Evolutionary conservation across 2,888 invertebrate genomes (phyloP).

Genomic region (Bembecia ichneumoniformis): DNA sequence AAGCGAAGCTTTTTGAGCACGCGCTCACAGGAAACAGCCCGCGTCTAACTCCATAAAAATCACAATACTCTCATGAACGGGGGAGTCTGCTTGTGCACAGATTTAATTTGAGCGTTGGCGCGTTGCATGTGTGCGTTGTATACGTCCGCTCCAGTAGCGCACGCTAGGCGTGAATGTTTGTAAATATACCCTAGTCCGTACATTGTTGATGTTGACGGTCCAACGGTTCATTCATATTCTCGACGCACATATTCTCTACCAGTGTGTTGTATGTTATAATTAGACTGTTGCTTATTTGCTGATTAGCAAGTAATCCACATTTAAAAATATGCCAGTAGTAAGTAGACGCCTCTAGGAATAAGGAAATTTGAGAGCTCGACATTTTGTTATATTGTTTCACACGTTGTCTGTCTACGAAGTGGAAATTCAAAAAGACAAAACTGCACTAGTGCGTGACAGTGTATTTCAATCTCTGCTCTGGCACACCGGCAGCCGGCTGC

Average conservation of each 20-base stretch:
- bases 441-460: conserved; percentile 27
- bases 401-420: no score
- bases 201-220: conserved; percentile 34
- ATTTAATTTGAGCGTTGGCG: conserved; percentile 49
- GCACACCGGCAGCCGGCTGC: conserved; percentile 24
- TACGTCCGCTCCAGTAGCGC: conserved; percentile 39
- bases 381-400: no score
- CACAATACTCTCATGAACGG: conserved; percentile 13
- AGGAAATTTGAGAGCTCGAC: no score
- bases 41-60: conserved; percentile 15
- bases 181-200: conserved; percentile 46
- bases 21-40: conserved; percentile 27
- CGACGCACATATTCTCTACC: no score
- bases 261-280: no score
- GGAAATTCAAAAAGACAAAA: conserved; percentile 9
- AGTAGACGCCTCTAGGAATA: no score
- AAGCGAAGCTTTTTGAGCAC: conserved; percentile 39
- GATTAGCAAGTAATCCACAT: no score
- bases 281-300: no score
- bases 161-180: conserved; percentile 56
- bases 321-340: no score
- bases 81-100: conserved; percentile 26
- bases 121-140: conserved; percentile 27
- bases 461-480: conserved; percentile 39
- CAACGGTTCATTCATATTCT: not conserved